Conservation (phyloP, 1,140 invertebrate genomes). For the Listronotus oregonensis region DNA sequence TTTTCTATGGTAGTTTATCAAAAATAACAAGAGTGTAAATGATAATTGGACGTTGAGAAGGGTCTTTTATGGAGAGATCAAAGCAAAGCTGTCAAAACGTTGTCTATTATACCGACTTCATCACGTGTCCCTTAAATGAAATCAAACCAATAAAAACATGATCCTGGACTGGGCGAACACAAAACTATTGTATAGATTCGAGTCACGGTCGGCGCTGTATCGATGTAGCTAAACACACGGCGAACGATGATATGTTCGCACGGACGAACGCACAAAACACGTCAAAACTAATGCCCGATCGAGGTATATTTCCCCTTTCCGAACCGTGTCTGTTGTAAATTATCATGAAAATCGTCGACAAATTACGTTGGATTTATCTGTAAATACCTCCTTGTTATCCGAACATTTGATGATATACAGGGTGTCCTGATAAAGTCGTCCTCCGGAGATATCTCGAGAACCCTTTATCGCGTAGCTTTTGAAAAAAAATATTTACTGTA, state of each 20-base stretch:
- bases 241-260: slow-evolving; percentile 20
- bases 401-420: too few species aligned
- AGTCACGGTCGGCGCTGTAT: slow-evolving; percentile 22
- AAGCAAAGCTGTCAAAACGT: too few species aligned
- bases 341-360: slow-evolving; percentile 22
- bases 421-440: too few species aligned
- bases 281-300: slow-evolving; percentile 31
- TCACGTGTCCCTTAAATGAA: slow-evolving; percentile 13
- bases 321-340: slow-evolving; percentile 6
- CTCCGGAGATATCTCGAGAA: too few species aligned
- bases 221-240: slow-evolving; percentile 29
- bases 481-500: too few species aligned
- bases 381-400: slow-evolving; percentile 11
- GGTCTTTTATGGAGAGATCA: too few species aligned
- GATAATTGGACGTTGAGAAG: too few species aligned
- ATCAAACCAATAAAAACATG: slow-evolving; percentile 31
- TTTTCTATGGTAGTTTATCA: too few species aligned
- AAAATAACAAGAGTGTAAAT: too few species aligned
- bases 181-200: slow-evolving; percentile 29
- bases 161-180: slow-evolving; percentile 12
- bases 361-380: slow-evolving; percentile 14
- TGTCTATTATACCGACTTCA: too few species aligned
- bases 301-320: slow-evolving; percentile 23
- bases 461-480: too few species aligned
- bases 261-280: slow-evolving; percentile 32